These are phyloP conservation scores for Synanthedon vespiformis DNA, from an alignment of 2,888 invertebrate species.

Conservation along the genomic window DNA sequence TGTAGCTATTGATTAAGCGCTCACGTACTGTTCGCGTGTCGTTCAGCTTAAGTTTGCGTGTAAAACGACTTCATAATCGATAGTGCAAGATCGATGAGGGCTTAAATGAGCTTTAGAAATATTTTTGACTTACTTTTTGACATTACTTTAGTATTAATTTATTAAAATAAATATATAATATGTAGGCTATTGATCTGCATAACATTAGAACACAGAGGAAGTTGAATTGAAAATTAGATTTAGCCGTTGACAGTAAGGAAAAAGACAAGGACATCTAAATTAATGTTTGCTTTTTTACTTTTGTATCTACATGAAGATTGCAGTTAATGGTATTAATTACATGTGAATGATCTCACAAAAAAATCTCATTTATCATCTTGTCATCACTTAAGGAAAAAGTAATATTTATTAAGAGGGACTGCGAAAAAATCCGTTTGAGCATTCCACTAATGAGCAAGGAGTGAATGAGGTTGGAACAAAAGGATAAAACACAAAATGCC, in stretches of 20 bases:
- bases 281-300: too few relatives aligned
- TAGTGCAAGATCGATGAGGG: not conserved
- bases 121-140: too few relatives aligned
- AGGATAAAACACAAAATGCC: not conserved
- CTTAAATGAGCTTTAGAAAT: too few relatives aligned
- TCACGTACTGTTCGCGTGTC: not conserved
- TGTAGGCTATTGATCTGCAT: too few relatives aligned
- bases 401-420: conserved; percentile 26
- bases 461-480: conserved; percentile 25
- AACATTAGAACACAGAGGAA: too few relatives aligned
- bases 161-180: too few relatives aligned
- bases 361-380: not conserved
- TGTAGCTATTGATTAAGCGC: not conserved
- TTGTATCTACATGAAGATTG: too few relatives aligned
- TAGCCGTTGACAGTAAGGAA: too few relatives aligned
- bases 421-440: conserved; percentile 32
- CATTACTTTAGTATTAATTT: too few relatives aligned
- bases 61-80: not conserved
- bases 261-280: too few relatives aligned
- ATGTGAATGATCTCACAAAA: not conserved
- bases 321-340: not conserved
- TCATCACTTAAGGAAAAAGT: conserved; percentile 9
- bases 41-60: not conserved
- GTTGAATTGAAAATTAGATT: too few relatives aligned
- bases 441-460: conserved; percentile 37